Evolutionary conservation across 2,888 invertebrate species (phyloP).

Genomic region (Melikaiella ostensackeni): DNA sequence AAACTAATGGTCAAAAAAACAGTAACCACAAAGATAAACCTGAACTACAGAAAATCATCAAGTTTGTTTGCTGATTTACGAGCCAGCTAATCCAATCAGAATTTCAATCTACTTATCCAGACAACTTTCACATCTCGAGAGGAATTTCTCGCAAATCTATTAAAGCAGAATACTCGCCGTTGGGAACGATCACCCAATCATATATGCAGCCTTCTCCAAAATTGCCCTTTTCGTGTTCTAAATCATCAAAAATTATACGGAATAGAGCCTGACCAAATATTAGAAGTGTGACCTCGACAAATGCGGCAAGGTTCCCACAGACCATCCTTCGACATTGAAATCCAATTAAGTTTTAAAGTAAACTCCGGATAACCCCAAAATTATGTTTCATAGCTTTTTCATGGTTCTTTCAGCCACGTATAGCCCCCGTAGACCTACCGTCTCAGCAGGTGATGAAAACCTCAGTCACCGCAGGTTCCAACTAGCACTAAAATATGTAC

Average conservation of each 20-base stretch:
- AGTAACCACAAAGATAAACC: neutral
- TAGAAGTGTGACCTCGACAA: conserved; percentile 3
- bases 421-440: neutral
- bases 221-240: neutral
- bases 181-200: neutral
- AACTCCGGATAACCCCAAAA: neutral
- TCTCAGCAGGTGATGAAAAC: conserved; percentile 18
- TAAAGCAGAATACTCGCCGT: neutral
- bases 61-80: neutral
- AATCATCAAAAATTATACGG: neutral
- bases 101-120: neutral
- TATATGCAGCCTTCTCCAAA: neutral
- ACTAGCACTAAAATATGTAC: neutral
- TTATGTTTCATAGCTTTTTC: conserved; percentile 5
- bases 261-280: conserved; percentile 4
- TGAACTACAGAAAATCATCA: neutral
- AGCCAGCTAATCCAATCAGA: neutral
- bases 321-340: neutral
- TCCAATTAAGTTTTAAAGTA: conserved; percentile 10
- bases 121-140: neutral
- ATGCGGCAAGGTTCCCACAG: neutral
- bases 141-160: neutral
- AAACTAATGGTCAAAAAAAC: neutral
- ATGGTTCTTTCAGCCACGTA: neutral
- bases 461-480: neutral